Percentiles rank a stretch among this genome's conserved stretches.
Conservation (phyloP, 2,797 vertebrate species). For the Odontamblyopus lacepedii region DNA sequence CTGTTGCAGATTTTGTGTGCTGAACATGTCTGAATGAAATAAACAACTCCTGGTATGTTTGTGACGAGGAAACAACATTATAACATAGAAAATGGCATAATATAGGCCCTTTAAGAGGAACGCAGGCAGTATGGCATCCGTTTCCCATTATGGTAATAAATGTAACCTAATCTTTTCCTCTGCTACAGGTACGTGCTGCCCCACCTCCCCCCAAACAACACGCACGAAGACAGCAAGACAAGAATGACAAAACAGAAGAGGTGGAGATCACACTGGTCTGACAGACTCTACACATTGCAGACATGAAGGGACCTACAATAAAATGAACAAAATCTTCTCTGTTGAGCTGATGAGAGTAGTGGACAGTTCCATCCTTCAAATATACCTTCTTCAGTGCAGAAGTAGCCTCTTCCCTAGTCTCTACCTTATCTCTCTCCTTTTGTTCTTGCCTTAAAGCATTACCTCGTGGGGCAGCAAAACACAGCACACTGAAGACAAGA, state of each 20-base stretch:
- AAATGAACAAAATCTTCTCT: slow-evolving; percentile 43
- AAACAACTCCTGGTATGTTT: too few species aligned
- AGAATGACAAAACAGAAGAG: slow-evolving; percentile 94
- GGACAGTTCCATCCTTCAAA: slow-evolving; percentile 30
- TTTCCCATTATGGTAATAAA: neutral
- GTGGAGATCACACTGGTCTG: slow-evolving; percentile 98
- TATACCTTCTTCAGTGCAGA: slow-evolving; percentile 59
- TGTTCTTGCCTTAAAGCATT: slow-evolving; percentile 77
- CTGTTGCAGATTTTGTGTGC: too few species aligned
- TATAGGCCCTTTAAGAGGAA: neutral
- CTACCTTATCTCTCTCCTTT: slow-evolving; percentile 37
- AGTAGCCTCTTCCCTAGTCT: slow-evolving; percentile 29
- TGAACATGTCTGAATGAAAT: too few species aligned
- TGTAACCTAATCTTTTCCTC: slow-evolving; percentile 3
- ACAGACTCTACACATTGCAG: slow-evolving; percentile 42
- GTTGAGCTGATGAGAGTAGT: slow-evolving; percentile 28
- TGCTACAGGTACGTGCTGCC: slow-evolving; percentile 89
- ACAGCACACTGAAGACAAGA: slow-evolving; percentile 46
- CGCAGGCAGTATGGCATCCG: neutral
- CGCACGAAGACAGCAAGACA: slow-evolving; percentile 81
- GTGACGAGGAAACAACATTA: too few species aligned
- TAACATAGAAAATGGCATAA: too few species aligned
- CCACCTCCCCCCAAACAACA: slow-evolving; percentile 94
- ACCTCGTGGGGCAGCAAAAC: slow-evolving; percentile 56
- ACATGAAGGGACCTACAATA: slow-evolving; percentile 41